Percentiles rank a stretch among this genome's conserved stretches.
phyloP scores from a whole-genome alignment of 2,888 invertebrate genomes.

The Eupithecia insigniata region DNA sequence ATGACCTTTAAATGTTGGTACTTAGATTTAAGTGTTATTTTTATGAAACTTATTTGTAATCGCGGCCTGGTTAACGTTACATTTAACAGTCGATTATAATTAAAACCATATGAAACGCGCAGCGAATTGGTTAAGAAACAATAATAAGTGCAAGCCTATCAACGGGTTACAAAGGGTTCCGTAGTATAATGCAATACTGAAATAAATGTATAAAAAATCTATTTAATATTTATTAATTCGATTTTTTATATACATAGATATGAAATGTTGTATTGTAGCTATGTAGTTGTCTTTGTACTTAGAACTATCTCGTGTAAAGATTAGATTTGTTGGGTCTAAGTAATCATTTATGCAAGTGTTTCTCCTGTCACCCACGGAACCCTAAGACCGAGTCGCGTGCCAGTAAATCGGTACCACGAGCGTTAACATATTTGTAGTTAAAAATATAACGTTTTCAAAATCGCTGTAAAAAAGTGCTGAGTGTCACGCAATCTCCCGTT shows the following conservation, averaged over 20 bases:
- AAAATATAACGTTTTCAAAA: conserved; percentile 56
- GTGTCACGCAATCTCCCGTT: conserved; percentile 64
- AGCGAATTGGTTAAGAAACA: conserved; percentile 34
- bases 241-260: too few relatives aligned
- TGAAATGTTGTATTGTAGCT: too few relatives aligned
- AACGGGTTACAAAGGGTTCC: neutral
- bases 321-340: neutral
- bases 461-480: conserved; percentile 62
- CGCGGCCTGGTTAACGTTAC: conserved; percentile 38
- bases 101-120: conserved; percentile 38
- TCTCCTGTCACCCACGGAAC: conserved; percentile 14
- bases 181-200: neutral
- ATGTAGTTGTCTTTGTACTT: too few relatives aligned
- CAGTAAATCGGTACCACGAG: conserved; percentile 38
- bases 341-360: neutral
- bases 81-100: conserved; percentile 41
- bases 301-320: neutral
- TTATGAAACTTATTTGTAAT: conserved; percentile 13
- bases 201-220: too few relatives aligned
- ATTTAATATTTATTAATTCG: too few relatives aligned
- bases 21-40: conserved; percentile 1
- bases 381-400: conserved; percentile 42
- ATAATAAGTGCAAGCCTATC: neutral
- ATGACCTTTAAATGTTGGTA: neutral
- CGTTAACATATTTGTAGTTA: conserved; percentile 44